Base-by-base conservation (phyloP, 1,140 invertebrate genomes). In the Conus betulinus region DNA sequence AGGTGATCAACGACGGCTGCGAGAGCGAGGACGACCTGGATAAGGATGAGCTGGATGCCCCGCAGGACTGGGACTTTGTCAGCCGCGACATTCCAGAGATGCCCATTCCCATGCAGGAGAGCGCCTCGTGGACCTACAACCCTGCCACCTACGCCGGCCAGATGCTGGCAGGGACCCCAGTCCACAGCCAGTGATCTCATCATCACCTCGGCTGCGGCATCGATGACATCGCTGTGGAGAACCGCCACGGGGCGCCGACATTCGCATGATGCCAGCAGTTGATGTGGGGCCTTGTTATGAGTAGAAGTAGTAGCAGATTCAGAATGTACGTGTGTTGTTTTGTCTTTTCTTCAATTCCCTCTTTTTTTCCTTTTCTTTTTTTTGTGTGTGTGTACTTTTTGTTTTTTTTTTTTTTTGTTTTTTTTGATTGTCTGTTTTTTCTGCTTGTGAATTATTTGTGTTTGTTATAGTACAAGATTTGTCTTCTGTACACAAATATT, bases 1-100 rank as follows among this genome's bases (percentile, higher is more conserved):
- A 91, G 91, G 95, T 96, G 23, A 95, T 97, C 78, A 97, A 97
- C 91, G 96, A 97, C 57, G 84, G 87, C 20, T 88, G 85, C 79
- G 84, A 84, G 25, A 89, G 85, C 74, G 83, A 89, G 25, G 89
- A 89, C 5, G 87, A 90, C 53, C 87, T 90, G 17, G 90, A 89
- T 27, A 90, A 91, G 17, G 90, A 90, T 55, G 82, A 84, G 57
- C 25, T 79, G 39, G 89, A 89, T 13, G 25, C 87, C 39, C 78
- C 78, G 27, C 53, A 84, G 39, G 92, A 93, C 67, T 93, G 92
- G 92, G 91, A 91, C 81, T 84, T 87, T 60, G 91, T 93, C 11
- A 78, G 84, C 25, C 84, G 88, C 25, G 90, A 88, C 79, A 90
- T 81, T 17, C 87, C 53, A 15, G 85, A 87, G 53, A 79, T 87